phyloP scores from a whole-genome alignment of 2,113 vertebrate species.

The Phaethornis superciliosus region DNA sequence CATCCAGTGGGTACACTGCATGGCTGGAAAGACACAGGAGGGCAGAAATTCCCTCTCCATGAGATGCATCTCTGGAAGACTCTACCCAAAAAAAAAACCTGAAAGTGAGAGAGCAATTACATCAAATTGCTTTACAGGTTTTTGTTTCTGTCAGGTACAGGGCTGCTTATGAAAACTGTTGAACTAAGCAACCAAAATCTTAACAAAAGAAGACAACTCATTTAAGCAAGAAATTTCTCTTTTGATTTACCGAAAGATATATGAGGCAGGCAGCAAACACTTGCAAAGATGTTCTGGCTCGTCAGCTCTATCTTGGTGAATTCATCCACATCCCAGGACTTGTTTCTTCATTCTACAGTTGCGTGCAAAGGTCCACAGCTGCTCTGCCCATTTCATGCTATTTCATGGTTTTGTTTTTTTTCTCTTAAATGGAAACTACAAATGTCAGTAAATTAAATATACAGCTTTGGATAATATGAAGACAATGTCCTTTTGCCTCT shows the following conservation, averaged over 20 bases:
- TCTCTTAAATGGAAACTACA: neutral
- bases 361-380: neutral
- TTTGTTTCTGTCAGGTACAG: neutral
- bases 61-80: neutral
- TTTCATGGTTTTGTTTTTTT: neutral
- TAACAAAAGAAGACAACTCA: neutral
- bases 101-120: neutral
- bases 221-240: neutral
- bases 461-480: neutral
- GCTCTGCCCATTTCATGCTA: neutral
- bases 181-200: neutral
- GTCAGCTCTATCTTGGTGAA: neutral
- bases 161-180: neutral
- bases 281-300: neutral
- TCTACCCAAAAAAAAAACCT: neutral
- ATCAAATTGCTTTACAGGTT: neutral
- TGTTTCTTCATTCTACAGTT: neutral
- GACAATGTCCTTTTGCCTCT: neutral
- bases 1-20: fast-evolving
- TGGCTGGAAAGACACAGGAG: neutral
- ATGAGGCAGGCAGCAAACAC: neutral
- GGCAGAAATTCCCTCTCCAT: neutral
- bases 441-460: neutral
- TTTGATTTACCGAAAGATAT: neutral
- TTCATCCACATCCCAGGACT: neutral